Evolutionary conservation across 2,113 vertebrate genomes (phyloP).

Genomic region (Perca schrenkii): DNA sequence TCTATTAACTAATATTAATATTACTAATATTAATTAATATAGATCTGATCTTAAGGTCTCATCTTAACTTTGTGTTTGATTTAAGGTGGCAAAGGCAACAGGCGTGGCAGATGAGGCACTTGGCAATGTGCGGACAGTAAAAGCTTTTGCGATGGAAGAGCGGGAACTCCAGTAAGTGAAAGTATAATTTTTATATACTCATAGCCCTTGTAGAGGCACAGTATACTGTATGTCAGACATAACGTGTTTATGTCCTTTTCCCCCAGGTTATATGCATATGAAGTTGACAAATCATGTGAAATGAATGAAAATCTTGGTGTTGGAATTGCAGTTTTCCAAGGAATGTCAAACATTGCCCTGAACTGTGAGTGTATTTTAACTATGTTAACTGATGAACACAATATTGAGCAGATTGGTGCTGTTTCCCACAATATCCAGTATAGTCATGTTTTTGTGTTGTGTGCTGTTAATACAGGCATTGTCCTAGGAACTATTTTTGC

Average conservation of each 20-base stretch:
- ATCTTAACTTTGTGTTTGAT: conserved; percentile 11
- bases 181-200: neutral
- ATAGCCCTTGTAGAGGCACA: neutral
- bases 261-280: conserved; percentile 86
- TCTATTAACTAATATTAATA: neutral
- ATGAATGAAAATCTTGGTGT: conserved; percentile 91
- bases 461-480: conserved; percentile 84
- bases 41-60: neutral
- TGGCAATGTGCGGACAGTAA: conserved; percentile 92
- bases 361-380: conserved; percentile 89
- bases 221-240: neutral
- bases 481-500: conserved; percentile 94
- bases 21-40: no score
- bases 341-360: conserved; percentile 92
- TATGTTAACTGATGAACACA: neutral
- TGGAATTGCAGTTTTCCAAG: conserved; percentile 95
- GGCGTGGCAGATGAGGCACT: conserved; percentile 93
- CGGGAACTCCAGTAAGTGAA: conserved; percentile 84
- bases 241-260: neutral
- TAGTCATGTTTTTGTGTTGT: conserved; percentile 10
- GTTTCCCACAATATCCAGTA: neutral
- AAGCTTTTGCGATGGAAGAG: conserved; percentile 95
- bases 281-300: conserved; percentile 88
- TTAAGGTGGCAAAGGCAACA: conserved; percentile 91
- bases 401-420: neutral